Conservation (phyloP, 2,797 vertebrate genomes). For the Pipistrellus pipistrellus region DNA sequence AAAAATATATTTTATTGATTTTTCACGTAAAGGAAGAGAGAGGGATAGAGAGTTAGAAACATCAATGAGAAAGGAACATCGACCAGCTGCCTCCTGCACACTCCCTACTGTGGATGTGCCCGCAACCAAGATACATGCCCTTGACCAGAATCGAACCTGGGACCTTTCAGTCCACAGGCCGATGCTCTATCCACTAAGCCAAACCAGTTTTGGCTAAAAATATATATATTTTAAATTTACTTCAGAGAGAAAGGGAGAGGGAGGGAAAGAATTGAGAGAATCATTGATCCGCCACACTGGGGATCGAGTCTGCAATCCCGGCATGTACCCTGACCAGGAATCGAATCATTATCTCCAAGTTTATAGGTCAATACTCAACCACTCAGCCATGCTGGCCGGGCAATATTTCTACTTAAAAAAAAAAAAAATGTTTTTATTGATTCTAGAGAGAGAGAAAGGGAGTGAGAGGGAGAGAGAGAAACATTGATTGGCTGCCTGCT, state of each 20-base stretch:
- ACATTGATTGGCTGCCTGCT: not conserved
- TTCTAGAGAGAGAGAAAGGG: no score
- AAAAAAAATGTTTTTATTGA: not conserved
- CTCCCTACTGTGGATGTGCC: no score
- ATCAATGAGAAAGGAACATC: no score
- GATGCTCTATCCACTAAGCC: no score
- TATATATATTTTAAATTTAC: not conserved
- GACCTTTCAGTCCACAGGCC: no score
- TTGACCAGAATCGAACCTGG: no score
- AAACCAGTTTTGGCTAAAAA: no score
- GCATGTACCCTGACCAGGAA: not conserved
- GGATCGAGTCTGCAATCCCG: fast-evolving
- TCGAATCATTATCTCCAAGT: not conserved
- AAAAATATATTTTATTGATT: no score
- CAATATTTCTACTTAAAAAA: not conserved
- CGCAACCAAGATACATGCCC: no score
- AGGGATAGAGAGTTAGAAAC: no score
- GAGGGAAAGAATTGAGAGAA: not conserved
- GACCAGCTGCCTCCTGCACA: no score
- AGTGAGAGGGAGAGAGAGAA: not conserved
- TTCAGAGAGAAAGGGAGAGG: not conserved
- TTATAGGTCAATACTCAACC: not conserved
- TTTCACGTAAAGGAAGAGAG: no score
- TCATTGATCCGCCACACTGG: not conserved
- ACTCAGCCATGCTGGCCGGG: not conserved